These are phyloP conservation scores for Drosophila nasuta DNA, from an alignment of 1,140 invertebrate genomes.

Conservation along the genomic window DNA sequence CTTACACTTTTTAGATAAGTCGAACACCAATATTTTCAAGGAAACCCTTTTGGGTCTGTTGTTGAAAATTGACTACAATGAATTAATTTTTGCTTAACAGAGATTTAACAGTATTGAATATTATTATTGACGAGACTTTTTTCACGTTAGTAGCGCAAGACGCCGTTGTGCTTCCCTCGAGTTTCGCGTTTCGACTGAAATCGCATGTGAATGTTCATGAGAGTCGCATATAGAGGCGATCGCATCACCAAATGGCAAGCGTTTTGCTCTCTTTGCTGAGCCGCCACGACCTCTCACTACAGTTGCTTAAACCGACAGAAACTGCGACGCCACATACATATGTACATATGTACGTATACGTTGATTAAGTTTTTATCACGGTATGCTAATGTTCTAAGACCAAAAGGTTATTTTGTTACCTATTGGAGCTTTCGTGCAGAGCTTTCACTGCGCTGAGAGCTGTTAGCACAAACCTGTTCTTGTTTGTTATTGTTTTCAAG, in stretches of 20 bases:
- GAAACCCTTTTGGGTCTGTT: background rate
- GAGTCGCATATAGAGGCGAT: constrained; percentile 44
- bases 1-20: constrained; percentile 71
- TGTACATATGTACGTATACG: constrained; percentile 6
- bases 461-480: constrained; percentile 52
- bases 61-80: constrained; percentile 35
- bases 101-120: constrained; percentile 2
- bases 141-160: constrained; percentile 46
- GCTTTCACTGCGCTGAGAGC: constrained; percentile 52
- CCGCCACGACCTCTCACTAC: constrained; percentile 30
- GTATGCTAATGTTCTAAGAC: constrained; percentile 39
- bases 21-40: constrained; percentile 25
- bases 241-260: constrained; percentile 1
- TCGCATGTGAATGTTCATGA: constrained; percentile 55
- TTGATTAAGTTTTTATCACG: constrained; percentile 17
- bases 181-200: constrained; percentile 70
- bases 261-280: constrained; percentile 35
- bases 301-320: background rate
- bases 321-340: constrained; percentile 1
- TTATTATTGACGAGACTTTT: constrained; percentile 25
- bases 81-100: constrained; percentile 13
- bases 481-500: constrained; percentile 21
- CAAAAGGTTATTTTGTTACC: constrained; percentile 43
- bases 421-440: constrained; percentile 50
- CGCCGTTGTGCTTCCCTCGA: constrained; percentile 61